These are phyloP conservation scores for Patagioenas fasciata DNA, from an alignment of 2,113 vertebrate species.

Conservation along the genomic window DNA sequence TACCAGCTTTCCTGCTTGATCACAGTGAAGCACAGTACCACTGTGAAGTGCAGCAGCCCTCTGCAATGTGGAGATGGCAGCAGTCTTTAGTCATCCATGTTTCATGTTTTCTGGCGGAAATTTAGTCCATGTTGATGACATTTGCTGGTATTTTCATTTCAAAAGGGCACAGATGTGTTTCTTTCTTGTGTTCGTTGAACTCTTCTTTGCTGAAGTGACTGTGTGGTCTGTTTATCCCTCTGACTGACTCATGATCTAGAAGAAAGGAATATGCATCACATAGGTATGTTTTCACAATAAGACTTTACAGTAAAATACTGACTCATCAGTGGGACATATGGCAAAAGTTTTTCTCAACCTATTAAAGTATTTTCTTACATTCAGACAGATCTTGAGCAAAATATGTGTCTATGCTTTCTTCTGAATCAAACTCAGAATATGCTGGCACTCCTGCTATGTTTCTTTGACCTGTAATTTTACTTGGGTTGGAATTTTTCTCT, in stretches of 20 bases:
- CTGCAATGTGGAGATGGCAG: fast-evolving
- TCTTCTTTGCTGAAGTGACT: neutral
- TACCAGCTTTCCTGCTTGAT: neutral
- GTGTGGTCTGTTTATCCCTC: neutral
- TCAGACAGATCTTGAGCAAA: neutral
- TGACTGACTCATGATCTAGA: neutral
- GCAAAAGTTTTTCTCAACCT: neutral
- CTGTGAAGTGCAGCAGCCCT: neutral
- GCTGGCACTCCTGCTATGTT: neutral
- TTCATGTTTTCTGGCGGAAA: neutral
- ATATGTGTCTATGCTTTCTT: neutral
- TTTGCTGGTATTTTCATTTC: neutral
- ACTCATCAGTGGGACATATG: neutral
- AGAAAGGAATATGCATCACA: neutral
- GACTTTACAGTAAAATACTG: neutral
- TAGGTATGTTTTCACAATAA: neutral
- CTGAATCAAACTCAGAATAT: neutral
- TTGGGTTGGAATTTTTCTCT: neutral
- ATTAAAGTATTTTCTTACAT: neutral
- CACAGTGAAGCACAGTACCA: neutral
- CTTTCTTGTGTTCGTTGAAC: neutral
- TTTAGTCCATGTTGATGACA: neutral
- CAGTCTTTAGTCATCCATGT: neutral
- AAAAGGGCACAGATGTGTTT: neutral
- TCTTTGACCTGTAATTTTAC: neutral